These are phyloP conservation scores for Fragum fragum DNA, from an alignment of 2,888 invertebrate species.

Conservation along the genomic window DNA sequence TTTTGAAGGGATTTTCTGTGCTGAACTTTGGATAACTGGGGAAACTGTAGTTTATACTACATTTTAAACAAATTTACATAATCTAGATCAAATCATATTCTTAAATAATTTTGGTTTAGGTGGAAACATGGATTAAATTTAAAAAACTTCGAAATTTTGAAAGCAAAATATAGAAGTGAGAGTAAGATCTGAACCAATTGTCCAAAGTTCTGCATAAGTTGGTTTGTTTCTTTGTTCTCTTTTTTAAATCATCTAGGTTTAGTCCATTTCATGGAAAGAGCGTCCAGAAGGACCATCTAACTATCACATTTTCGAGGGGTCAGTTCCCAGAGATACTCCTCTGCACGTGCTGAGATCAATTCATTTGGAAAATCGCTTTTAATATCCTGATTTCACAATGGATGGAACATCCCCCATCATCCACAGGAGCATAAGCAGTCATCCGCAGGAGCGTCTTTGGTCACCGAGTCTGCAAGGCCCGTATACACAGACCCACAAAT, in stretches of 20 bases:
- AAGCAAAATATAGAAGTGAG: too few species aligned
- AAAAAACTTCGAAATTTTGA: too few species aligned
- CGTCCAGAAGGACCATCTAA: slow-evolving; percentile 16
- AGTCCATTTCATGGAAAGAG: slow-evolving; percentile 29
- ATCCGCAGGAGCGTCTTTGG: neutral
- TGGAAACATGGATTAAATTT: too few species aligned
- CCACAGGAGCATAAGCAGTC: neutral
- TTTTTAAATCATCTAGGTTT: neutral
- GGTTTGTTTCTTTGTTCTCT: slow-evolving; percentile 9
- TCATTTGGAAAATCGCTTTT: slow-evolving; percentile 16
- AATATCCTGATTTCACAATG: neutral
- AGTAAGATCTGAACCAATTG: too few species aligned
- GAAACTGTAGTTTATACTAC: too few species aligned
- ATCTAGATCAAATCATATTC: too few species aligned
- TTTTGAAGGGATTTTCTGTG: neutral
- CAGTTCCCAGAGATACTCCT: slow-evolving; percentile 57
- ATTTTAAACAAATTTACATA: too few species aligned
- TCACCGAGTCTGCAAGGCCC: slow-evolving; percentile 1
- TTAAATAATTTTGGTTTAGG: too few species aligned
- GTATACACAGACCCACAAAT: slow-evolving; percentile 26
- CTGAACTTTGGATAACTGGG: neutral
- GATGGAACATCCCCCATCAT: neutral
- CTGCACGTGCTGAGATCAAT: slow-evolving; percentile 62
- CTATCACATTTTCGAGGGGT: slow-evolving; percentile 62
- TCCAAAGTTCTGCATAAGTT: too few species aligned